phyloP scores from a whole-genome alignment of 1,140 invertebrate genomes.

The Melitaea cinxia region DNA sequence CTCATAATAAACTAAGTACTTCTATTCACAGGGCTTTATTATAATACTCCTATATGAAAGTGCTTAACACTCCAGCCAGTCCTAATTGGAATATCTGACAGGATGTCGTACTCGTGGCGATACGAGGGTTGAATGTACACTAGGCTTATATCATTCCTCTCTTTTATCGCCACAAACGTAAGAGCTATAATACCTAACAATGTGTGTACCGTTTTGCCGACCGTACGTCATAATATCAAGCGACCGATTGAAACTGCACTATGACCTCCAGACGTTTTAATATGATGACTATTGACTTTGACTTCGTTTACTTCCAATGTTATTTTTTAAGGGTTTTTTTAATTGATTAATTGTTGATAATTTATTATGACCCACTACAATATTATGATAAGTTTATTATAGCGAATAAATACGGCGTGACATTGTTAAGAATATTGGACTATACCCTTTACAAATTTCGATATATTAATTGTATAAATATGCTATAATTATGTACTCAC shows the following conservation, averaged over 20 bases:
- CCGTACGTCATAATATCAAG: constrained; percentile 10
- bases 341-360: background rate
- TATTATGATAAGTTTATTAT: too few relatives aligned
- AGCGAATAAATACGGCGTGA: too few relatives aligned
- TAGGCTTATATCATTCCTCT: background rate
- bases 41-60: constrained; percentile 19
- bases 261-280: constrained; percentile 41
- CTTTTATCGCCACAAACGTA: background rate
- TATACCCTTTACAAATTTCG: too few relatives aligned
- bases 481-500: too few relatives aligned
- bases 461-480: too few relatives aligned
- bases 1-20: background rate
- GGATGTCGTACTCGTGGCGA: constrained; percentile 52
- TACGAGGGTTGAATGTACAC: constrained; percentile 55
- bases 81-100: constrained; percentile 52
- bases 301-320: background rate
- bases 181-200: background rate
- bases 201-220: background rate
- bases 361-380: too few relatives aligned
- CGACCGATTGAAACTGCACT: constrained; percentile 44
- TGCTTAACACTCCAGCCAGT: constrained; percentile 28
- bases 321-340: background rate
- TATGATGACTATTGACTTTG: background rate
- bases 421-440: too few relatives aligned
- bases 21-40: constrained; percentile 9